A percentile compares a stretch with the other conserved stretches of the same genome.
Evolutionary conservation across 2,113 vertebrate species (phyloP).

Genomic region (Hydropotes inermis): DNA sequence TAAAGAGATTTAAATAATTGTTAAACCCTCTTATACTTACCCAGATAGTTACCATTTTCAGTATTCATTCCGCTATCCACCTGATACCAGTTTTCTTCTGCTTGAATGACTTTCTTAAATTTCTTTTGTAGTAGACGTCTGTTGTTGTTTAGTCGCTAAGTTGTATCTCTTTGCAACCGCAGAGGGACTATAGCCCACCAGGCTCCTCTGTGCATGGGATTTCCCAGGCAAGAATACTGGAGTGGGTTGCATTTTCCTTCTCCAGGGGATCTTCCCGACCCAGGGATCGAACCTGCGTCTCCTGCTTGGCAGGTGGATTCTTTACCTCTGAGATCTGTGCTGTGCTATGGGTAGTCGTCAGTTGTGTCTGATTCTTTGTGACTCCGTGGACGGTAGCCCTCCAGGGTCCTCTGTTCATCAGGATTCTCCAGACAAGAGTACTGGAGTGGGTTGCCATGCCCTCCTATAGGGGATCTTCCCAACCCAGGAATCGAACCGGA

Average conservation of each 20-base stretch:
- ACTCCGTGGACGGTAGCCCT: neutral
- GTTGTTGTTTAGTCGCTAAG: neutral
- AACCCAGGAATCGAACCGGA: neutral
- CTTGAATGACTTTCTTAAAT: neutral
- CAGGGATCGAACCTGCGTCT: accelerated
- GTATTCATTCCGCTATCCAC: neutral
- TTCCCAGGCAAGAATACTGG: neutral
- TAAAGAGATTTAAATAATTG: neutral
- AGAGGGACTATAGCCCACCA: neutral
- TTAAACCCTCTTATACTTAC: neutral
- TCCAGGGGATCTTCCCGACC: neutral
- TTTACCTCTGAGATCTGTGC: neutral
- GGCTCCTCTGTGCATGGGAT: neutral
- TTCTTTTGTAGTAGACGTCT: neutral
- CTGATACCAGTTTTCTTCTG: neutral
- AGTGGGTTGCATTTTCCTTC: neutral
- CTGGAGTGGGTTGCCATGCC: neutral
- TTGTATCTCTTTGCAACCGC: neutral
- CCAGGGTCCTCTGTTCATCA: neutral
- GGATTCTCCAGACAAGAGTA: neutral
- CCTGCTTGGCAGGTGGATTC: neutral
- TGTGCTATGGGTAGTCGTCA: neutral
- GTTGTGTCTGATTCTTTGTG: neutral
- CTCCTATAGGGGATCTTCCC: neutral
- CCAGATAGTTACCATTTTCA: neutral